phyloP scores from a whole-genome alignment of 2,888 invertebrate species.

The Callyntrura sp. region DNA sequence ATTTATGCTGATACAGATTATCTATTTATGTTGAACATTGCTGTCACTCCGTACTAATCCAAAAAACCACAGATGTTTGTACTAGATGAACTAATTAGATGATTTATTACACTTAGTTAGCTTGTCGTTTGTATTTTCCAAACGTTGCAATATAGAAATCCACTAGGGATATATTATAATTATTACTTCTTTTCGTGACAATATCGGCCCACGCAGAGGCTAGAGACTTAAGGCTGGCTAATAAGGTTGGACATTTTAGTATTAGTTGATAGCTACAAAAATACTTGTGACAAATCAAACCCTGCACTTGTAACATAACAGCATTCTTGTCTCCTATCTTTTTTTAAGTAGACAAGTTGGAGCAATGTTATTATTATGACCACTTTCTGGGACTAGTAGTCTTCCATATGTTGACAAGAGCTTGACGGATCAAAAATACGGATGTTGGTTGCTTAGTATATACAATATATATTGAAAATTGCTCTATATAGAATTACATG shows the following conservation, averaged over 20 bases:
- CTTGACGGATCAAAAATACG: conserved; percentile 71
- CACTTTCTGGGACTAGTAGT: conserved; percentile 38
- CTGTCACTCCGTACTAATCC: conserved; percentile 14
- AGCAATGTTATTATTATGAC: conserved; percentile 24
- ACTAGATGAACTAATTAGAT: conserved; percentile 24
- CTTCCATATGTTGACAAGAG: conserved; percentile 80
- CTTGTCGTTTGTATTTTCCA: neutral
- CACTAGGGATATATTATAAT: conserved; percentile 33
- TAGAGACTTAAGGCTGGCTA: conserved; percentile 26
- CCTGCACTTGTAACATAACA: conserved; percentile 40
- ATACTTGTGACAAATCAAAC: conserved; percentile 70
- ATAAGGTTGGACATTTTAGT: conserved; percentile 37
- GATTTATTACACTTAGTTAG: neutral
- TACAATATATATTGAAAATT: conserved; percentile 4
- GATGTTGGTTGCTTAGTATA: neutral
- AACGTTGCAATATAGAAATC: neutral
- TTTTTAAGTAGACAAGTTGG: conserved; percentile 39
- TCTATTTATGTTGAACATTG: conserved; percentile 1
- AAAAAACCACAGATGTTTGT: conserved; percentile 48
- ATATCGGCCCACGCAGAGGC: conserved; percentile 27
- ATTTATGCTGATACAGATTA: conserved; percentile 24
- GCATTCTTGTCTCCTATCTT: conserved; percentile 11
- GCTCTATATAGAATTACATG: neutral
- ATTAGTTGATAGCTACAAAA: conserved; percentile 43
- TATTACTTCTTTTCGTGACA: neutral